Conservation (phyloP, 1,140 invertebrate genomes). For the Acyrthosiphon pisum region DNA sequence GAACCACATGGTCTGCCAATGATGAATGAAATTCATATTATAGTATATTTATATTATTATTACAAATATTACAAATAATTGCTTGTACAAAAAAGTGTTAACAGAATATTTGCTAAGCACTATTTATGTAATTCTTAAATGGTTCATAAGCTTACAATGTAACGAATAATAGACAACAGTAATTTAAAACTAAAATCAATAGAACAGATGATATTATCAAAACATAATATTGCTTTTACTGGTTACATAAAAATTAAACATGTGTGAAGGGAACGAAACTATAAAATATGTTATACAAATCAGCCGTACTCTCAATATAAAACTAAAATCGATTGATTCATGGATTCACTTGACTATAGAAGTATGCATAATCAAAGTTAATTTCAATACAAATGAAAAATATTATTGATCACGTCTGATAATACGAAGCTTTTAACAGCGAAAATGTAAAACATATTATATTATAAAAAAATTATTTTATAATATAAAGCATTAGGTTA, state of each 20-base stretch:
- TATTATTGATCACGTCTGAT: background rate
- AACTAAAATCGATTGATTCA: background rate
- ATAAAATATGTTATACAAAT: background rate
- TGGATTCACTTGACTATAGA: background rate
- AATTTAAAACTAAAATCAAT: background rate
- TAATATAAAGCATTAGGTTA: background rate
- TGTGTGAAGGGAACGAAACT: background rate
- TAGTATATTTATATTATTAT: background rate
- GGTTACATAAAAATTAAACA: background rate
- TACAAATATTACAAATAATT: background rate
- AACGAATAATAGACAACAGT: background rate
- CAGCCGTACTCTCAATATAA: background rate
- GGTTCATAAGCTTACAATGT: background rate
- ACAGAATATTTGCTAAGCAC: background rate
- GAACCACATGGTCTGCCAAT: background rate
- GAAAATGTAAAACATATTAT: background rate
- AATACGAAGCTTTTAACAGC: background rate
- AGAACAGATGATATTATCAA: background rate
- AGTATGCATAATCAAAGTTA: background rate
- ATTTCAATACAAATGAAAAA: background rate
- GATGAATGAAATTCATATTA: background rate
- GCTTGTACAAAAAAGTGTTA: background rate
- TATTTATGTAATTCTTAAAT: background rate
- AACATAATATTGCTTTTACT: background rate
- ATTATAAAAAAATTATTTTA: too few relatives aligned